Conservation (phyloP, 2,113 vertebrate species). For the Axis porcinus region DNA sequence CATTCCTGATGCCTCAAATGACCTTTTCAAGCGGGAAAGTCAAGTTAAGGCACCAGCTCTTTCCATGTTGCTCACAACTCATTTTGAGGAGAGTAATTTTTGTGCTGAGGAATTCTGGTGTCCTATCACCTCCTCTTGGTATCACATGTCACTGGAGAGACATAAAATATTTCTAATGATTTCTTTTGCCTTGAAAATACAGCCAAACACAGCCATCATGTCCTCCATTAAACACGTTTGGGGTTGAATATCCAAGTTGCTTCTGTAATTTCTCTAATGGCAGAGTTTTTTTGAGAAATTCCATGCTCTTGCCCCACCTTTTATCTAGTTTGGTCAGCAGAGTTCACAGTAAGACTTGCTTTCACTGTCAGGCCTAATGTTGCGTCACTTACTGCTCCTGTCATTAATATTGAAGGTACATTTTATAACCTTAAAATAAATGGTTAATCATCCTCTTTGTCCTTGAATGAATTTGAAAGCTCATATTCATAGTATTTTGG, state of each 20-base stretch:
- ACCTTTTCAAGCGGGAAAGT: background rate
- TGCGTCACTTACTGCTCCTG: background rate
- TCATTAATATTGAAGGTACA: background rate
- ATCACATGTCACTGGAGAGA: background rate
- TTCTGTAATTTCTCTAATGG: background rate
- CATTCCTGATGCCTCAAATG: background rate
- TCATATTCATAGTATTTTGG: background rate
- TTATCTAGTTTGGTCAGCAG: background rate
- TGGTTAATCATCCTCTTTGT: background rate
- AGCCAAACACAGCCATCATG: background rate
- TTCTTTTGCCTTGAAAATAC: background rate
- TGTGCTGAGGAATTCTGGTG: background rate
- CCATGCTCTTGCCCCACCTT: background rate
- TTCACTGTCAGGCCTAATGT: background rate
- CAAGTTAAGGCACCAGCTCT: background rate
- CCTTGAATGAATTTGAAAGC: background rate
- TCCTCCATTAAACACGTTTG: background rate
- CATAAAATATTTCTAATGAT: background rate
- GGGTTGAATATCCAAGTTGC: background rate
- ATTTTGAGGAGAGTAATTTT: background rate
- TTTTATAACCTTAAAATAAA: conserved; percentile 2
- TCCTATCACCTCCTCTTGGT: background rate
- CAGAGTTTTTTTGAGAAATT: background rate
- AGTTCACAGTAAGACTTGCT: background rate
- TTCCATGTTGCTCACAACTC: background rate